Evolutionary conservation across 2,113 vertebrate genomes (phyloP).

Genomic region (Odontophorus gujanensis): DNA sequence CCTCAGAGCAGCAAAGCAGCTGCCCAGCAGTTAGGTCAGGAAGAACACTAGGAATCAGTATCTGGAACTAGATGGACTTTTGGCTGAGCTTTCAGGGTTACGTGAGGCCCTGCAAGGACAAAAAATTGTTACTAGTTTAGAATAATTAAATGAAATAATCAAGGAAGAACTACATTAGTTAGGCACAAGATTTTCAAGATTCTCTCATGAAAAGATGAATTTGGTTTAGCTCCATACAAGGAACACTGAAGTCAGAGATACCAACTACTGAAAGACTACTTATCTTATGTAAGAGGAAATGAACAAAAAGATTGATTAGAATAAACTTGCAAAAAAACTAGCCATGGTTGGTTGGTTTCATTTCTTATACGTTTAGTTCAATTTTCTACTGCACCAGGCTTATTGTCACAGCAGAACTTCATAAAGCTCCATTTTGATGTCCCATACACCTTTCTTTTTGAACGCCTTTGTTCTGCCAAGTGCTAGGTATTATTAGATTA

Average conservation of each 20-base stretch:
- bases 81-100: neutral
- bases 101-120: accelerated
- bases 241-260: neutral
- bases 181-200: neutral
- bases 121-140: neutral
- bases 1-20: neutral
- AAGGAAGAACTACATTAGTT: neutral
- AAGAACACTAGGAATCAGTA: neutral
- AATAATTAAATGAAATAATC: neutral
- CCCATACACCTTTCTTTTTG: neutral
- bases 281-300: neutral
- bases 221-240: neutral
- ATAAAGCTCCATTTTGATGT: neutral
- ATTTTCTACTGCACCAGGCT: neutral
- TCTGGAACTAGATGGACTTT: neutral
- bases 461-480: neutral
- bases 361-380: neutral
- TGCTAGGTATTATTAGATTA: neutral
- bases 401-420: neutral
- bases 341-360: accelerated
- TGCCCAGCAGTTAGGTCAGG: neutral
- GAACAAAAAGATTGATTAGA: neutral
- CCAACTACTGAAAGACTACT: neutral
- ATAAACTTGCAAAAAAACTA: neutral
- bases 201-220: neutral